These are phyloP conservation scores for Acanthisitta chloris DNA, from an alignment of 2,113 vertebrate species.

Conservation along the genomic window DNA sequence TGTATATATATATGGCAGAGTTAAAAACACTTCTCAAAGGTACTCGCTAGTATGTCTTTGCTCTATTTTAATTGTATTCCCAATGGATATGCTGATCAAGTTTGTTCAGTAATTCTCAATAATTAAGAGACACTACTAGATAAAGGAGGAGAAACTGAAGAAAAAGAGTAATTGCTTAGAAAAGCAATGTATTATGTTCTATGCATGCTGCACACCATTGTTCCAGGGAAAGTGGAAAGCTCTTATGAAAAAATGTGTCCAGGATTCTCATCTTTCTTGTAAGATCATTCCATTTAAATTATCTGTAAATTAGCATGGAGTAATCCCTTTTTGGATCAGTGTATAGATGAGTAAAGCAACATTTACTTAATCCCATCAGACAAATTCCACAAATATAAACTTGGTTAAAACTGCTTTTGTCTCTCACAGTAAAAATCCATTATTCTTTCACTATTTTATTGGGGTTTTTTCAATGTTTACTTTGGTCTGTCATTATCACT, in stretches of 20 bases:
- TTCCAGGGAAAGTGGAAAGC: not conserved
- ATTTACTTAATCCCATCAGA: not conserved
- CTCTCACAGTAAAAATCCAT: not conserved
- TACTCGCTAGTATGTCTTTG: not conserved
- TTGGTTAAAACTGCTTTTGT: not conserved
- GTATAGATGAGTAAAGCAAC: not conserved
- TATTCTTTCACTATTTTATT: not conserved
- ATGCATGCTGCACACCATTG: fast-evolving
- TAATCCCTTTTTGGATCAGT: slow-evolving; percentile 23
- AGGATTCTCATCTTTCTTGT: not conserved
- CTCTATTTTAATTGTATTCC: not conserved
- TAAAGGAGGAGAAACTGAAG: not conserved
- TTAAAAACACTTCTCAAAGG: not conserved
- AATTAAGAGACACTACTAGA: not conserved
- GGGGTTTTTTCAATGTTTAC: not conserved
- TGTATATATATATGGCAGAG: not conserved
- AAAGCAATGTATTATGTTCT: not conserved
- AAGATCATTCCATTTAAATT: not conserved
- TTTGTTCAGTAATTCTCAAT: not conserved
- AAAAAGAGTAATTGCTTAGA: not conserved
- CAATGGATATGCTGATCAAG: not conserved
- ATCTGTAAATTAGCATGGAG: not conserved
- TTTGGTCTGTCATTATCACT: not conserved
- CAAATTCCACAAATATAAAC: not conserved
- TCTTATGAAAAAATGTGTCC: not conserved